Evolutionary conservation across 2,113 vertebrate genomes (phyloP).

Genomic region (Cynocephalus volans): DNA sequence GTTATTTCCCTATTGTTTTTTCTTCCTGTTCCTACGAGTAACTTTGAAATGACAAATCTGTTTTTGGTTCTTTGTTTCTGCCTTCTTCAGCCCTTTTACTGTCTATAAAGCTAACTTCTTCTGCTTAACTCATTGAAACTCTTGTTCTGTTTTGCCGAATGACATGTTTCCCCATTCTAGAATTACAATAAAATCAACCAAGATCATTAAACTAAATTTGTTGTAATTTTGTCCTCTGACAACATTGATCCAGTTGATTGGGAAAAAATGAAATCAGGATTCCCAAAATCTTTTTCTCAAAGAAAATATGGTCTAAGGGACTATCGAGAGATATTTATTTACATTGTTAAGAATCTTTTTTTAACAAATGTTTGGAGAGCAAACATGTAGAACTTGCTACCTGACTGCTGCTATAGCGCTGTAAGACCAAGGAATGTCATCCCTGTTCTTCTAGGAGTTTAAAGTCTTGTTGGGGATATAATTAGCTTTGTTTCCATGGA

Average conservation of each 20-base stretch:
- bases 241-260: not conserved
- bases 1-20: no score
- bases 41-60: no score
- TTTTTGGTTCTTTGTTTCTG: no score
- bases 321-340: not conserved
- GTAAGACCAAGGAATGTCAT: not conserved
- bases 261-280: not conserved
- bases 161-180: no score
- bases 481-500: not conserved
- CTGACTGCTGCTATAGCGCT: not conserved
- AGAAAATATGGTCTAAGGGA: not conserved
- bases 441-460: not conserved
- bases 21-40: no score
- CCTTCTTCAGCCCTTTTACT: no score
- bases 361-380: not conserved
- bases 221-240: no score
- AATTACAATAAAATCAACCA: no score
- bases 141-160: no score
- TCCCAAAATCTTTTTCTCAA: not conserved
- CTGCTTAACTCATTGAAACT: no score
- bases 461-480: not conserved
- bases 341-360: conserved; percentile 29
- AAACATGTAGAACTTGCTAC: not conserved
- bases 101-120: no score
- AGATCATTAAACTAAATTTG: no score